Conservation (phyloP, 2,797 vertebrate species). For the Acrossocheilus wenchowensis region DNA sequence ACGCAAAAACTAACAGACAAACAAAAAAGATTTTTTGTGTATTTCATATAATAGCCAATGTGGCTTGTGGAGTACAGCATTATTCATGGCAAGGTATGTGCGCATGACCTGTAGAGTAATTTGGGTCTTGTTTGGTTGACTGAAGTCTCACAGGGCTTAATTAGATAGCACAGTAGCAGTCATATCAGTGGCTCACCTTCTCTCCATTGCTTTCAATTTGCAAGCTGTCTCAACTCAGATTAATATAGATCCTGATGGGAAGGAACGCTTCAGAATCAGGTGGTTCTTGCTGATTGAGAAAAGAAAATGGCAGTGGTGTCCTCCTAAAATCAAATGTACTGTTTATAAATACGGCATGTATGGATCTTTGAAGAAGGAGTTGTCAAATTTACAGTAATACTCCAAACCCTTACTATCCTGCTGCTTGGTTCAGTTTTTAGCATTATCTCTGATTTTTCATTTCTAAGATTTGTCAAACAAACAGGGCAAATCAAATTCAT, state of each 20-base stretch:
- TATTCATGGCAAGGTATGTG: conserved; percentile 74
- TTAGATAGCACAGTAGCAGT: conserved; percentile 72
- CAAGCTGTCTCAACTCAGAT: conserved; percentile 46
- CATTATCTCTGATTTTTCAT: neutral
- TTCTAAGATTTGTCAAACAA: neutral
- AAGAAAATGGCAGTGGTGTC: neutral
- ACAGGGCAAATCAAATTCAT: neutral
- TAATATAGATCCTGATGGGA: conserved; percentile 38
- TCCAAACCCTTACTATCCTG: neutral
- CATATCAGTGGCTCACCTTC: conserved; percentile 66
- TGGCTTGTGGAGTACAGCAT: conserved; percentile 69
- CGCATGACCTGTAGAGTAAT: conserved; percentile 76
- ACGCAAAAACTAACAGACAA: neutral
- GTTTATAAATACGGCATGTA: neutral
- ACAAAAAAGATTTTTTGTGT: neutral
- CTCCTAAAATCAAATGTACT: neutral
- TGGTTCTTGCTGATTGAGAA: neutral
- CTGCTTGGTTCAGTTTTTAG: neutral
- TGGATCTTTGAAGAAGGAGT: neutral
- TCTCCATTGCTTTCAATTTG: conserved; percentile 66
- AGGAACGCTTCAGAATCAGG: conserved; percentile 5
- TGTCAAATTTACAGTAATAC: neutral
- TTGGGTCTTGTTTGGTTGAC: conserved; percentile 73
- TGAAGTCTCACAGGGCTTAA: conserved; percentile 78
- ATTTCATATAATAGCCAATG: neutral